Evolutionary conservation across 2,888 invertebrate genomes (phyloP), one percentile per base, ranked within the genome.

Genomic region (Drosophila neoperkinsi): DNA sequence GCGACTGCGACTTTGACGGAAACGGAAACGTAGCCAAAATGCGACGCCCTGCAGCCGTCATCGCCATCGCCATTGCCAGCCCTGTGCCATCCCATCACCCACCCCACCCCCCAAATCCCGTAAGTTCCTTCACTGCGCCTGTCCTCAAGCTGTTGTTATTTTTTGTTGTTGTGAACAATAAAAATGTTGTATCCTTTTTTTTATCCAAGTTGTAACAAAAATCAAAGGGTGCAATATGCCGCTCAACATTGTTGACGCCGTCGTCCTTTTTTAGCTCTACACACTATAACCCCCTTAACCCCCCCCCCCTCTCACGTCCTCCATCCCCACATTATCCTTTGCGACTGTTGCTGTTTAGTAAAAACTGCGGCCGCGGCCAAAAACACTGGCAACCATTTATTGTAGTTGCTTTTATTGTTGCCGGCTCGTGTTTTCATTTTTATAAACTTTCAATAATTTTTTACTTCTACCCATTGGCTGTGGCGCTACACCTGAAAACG

Each of bases 1-100:
- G 21, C 53, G 66, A 64, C 76, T 66, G 53, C 49, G 63, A 77
- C 71, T 76, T 85, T 69, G 88, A 83, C 85, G 88, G 85, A 85
- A 85, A 85, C 85, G 85, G 85, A 85, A 85, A 88, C 88, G 83
- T 84, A 88, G 85, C 83, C 82, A 81, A 85, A 88, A 85, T 83
- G 85, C 88, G 88, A 88, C 86, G 83, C 83, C 80, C 81, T 84
- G 77, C 79, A 81, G 79, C 84, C 73, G 71, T 69, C 80, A 66
- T 59, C 69, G 68, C 38, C 57, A 59, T 30, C 50, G 60, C 33
- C 58, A 50, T 31, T 33, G 41, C 52, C 70, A 46, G 46, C 21
- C 21, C 21, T 4, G 46, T 30, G 10, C 9, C 49, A 28, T 49
- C 49, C 25, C 16, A 28, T 31, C 25, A 9, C n/a, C 1, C n/a